Conservation (phyloP, 2,797 vertebrate species). For the Sebastes minor region DNA sequence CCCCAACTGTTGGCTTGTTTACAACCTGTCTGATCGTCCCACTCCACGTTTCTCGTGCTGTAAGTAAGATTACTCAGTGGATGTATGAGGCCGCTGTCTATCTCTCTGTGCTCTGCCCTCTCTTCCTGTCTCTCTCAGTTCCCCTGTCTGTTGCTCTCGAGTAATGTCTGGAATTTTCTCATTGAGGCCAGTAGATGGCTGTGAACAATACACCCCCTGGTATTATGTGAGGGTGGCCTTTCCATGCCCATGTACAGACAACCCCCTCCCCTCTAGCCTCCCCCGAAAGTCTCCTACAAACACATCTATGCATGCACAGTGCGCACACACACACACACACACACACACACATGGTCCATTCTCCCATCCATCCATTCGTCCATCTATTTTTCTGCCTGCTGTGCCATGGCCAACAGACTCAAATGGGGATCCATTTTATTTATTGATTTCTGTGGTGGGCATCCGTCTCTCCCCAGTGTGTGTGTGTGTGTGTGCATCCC, state of each 20-base stretch:
- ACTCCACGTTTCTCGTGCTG: neutral
- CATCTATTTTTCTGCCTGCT: conserved; percentile 20
- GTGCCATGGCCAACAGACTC: conserved; percentile 20
- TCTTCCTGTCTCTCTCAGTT: conserved; percentile 27
- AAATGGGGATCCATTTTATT: conserved; percentile 57
- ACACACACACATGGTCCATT: neutral
- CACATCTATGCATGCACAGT: neutral
- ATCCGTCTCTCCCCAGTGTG: conserved; percentile 17
- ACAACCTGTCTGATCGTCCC: neutral
- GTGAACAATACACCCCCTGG: conserved; percentile 38
- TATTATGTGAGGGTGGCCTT: conserved; percentile 31
- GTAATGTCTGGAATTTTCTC: conserved; percentile 50
- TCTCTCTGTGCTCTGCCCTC: neutral
- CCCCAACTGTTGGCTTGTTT: neutral
- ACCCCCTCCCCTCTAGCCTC: neutral
- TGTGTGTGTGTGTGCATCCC: conserved; percentile 4
- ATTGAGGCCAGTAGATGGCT: conserved; percentile 43
- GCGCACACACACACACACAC: neutral
- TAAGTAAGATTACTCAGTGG: neutral
- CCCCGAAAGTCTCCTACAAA: neutral
- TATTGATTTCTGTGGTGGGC: conserved; percentile 46
- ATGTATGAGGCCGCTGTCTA: neutral
- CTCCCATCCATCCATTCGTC: conserved; percentile 8
- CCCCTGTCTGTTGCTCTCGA: conserved; percentile 40
- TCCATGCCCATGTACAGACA: conserved; percentile 11